A percentile compares a stretch with the other conserved stretches of the same genome.
Conservation (phyloP, 2,797 vertebrate species). For the Tympanoctomys barrerae region DNA sequence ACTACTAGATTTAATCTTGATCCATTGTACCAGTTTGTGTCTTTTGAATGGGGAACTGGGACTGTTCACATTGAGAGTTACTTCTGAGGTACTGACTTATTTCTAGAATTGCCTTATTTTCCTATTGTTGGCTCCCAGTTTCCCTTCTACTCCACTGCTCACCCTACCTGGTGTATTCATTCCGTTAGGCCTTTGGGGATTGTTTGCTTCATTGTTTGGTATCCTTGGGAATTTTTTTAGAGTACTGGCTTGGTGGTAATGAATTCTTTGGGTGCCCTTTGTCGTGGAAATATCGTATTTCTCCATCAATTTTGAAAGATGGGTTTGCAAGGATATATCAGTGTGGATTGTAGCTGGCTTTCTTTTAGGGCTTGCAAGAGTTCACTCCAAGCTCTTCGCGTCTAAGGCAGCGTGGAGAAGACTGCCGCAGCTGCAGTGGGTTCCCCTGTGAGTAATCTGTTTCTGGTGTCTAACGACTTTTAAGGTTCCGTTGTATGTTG, state of each 20-base stretch:
- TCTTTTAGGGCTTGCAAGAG: neutral
- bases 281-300: neutral
- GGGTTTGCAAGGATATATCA: neutral
- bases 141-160: neutral
- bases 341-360: neutral
- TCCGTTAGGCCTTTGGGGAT: neutral
- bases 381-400: neutral
- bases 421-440: neutral
- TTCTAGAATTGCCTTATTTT: neutral
- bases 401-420: neutral
- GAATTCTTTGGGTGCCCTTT: neutral
- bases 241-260: neutral
- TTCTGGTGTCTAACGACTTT: neutral
- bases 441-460: neutral
- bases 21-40: neutral
- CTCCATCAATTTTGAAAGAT: neutral
- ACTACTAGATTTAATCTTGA: neutral
- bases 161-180: neutral
- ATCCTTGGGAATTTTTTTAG: neutral
- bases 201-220: no score
- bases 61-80: neutral
- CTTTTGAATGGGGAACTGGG: neutral
- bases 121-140: neutral
- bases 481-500: neutral
- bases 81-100: neutral